Evolutionary conservation across 2,888 invertebrate genomes (phyloP).

Genomic region (Agrotis segetum): DNA sequence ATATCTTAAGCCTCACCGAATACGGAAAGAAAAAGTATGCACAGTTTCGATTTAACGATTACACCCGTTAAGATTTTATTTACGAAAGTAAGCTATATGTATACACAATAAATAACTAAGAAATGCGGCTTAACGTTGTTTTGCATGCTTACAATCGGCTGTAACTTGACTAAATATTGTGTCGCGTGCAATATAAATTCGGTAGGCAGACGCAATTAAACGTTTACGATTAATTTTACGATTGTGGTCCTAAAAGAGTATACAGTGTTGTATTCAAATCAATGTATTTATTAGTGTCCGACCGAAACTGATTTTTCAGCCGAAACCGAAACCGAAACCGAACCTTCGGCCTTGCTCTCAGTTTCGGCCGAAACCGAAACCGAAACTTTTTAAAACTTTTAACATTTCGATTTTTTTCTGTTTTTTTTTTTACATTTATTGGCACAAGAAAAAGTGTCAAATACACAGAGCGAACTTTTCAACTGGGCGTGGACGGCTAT

Average conservation of each 20-base stretch:
- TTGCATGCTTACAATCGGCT: conserved; percentile 80
- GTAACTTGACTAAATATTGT: conserved; percentile 80
- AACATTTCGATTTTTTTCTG: too few species aligned
- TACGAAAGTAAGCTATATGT: conserved; percentile 59
- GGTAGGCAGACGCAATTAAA: conserved; percentile 74
- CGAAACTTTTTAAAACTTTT: too few species aligned
- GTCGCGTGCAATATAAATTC: conserved; percentile 81
- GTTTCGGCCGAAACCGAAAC: too few species aligned
- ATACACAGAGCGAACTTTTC: too few species aligned
- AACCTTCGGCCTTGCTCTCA: too few species aligned
- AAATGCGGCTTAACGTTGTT: conserved; percentile 74
- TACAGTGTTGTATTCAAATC: conserved; percentile 65
- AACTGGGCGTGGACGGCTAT: too few species aligned
- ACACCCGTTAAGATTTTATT: conserved; percentile 54
- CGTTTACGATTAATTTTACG: conserved; percentile 76
- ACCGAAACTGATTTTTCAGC: too few species aligned
- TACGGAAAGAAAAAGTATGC: conserved; percentile 50
- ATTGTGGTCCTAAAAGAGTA: conserved; percentile 63
- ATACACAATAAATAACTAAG: conserved; percentile 70
- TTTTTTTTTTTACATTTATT: too few species aligned
- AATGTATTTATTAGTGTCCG: too few species aligned
- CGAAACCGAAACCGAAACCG: too few species aligned
- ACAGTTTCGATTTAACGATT: conserved; percentile 58
- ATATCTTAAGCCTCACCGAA: conserved; percentile 50
- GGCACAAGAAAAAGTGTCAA: too few species aligned